phyloP scores from a whole-genome alignment of 2,113 vertebrate species.

The Polypterus bichir region DNA sequence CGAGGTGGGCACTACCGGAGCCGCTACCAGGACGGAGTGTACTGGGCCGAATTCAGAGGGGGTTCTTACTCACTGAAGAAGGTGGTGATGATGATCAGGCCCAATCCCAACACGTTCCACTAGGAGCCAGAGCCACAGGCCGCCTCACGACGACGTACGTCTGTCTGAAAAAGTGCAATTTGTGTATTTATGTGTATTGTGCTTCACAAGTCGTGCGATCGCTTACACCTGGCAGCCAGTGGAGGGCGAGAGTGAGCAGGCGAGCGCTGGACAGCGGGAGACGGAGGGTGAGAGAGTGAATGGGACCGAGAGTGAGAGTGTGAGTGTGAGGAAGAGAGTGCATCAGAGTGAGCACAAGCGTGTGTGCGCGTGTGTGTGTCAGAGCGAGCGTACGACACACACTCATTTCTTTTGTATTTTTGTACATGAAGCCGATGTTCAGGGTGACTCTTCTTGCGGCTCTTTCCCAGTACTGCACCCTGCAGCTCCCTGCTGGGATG shows the following conservation, averaged over 20 bases:
- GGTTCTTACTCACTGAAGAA: constrained; percentile 92
- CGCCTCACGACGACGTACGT: too few relatives aligned
- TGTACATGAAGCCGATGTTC: background rate
- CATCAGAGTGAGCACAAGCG: too few relatives aligned
- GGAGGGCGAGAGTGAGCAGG: background rate
- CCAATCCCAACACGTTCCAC: constrained; percentile 92
- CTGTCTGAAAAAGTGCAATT: too few relatives aligned
- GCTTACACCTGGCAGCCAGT: background rate
- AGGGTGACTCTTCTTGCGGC: too few relatives aligned
- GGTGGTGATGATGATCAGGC: constrained; percentile 96
- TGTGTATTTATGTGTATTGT: too few relatives aligned
- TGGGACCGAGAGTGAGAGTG: too few relatives aligned
- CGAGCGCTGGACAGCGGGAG: background rate
- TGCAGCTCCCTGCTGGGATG: background rate
- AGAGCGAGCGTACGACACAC: too few relatives aligned
- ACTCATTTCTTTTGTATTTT: background rate
- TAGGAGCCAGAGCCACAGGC: constrained; percentile 32
- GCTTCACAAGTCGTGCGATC: too few relatives aligned
- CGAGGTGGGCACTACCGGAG: constrained; percentile 92
- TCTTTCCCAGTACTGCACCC: background rate
- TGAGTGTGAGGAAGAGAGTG: too few relatives aligned
- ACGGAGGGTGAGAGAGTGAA: background rate
- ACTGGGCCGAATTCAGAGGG: constrained; percentile 96
- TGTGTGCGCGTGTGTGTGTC: too few relatives aligned
- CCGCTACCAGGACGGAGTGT: constrained; percentile 88